Evolutionary conservation across 2,888 invertebrate species (phyloP).

Genomic region (Alentia gelatinosa): DNA sequence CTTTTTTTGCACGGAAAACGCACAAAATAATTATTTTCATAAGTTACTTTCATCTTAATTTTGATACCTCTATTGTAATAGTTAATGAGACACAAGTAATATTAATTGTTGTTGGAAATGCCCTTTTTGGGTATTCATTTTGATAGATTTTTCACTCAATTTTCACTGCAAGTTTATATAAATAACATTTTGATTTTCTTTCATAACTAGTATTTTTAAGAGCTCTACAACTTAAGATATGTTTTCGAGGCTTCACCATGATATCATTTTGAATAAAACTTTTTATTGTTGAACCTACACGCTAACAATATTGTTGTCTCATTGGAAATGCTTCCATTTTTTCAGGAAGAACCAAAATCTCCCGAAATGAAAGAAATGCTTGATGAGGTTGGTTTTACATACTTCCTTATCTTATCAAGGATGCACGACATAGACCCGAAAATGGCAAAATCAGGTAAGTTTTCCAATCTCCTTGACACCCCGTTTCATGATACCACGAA

Average conservation of each 20-base stretch:
- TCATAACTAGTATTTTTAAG: neutral
- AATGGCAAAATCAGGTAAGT: conserved; percentile 59
- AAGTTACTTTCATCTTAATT: too few relatives aligned
- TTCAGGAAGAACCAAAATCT: conserved; percentile 59
- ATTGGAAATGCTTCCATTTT: neutral
- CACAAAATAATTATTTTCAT: too few relatives aligned
- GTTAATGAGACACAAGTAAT: too few relatives aligned
- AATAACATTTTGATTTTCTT: neutral
- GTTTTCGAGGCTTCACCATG: neutral
- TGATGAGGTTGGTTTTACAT: conserved; percentile 78
- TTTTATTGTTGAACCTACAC: too few relatives aligned
- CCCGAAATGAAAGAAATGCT: conserved; percentile 66
- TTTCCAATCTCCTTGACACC: too few relatives aligned
- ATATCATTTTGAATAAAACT: neutral
- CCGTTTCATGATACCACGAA: too few relatives aligned
- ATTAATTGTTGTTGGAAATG: too few relatives aligned
- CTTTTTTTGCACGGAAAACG: too few relatives aligned
- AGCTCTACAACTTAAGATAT: too few relatives aligned
- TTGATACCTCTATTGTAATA: too few relatives aligned
- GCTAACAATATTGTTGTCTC: too few relatives aligned
- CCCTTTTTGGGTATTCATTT: too few relatives aligned
- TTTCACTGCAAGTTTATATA: neutral
- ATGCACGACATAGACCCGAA: conserved; percentile 75
- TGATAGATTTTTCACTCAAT: neutral
- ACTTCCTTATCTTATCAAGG: conserved; percentile 77